Conservation (phyloP, 2,888 invertebrate genomes). For the Leptinotarsa tumamoca region DNA sequence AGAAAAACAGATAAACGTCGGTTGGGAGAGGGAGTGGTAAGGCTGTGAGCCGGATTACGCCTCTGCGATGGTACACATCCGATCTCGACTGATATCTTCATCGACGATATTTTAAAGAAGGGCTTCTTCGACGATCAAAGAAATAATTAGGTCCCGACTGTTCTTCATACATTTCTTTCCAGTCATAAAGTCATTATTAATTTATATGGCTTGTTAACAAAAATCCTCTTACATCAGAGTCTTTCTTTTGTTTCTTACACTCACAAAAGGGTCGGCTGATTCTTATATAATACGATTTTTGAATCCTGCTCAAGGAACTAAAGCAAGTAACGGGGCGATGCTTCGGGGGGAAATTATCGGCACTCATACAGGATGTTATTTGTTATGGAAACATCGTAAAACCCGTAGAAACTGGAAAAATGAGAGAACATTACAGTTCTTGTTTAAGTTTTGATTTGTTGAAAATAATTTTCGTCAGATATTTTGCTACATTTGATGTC, state of each 20-base stretch:
- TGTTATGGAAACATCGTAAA: background rate
- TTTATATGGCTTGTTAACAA: slow-evolving; percentile 63
- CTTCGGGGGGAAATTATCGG: background rate
- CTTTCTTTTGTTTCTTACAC: slow-evolving; percentile 59
- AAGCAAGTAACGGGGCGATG: background rate
- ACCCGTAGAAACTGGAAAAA: too few relatives aligned
- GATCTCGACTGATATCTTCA: slow-evolving; percentile 53
- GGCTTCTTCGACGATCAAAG: slow-evolving; percentile 56
- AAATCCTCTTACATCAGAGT: slow-evolving; percentile 59
- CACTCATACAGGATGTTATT: background rate
- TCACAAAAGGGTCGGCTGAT: slow-evolving; percentile 32
- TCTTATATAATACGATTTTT: slow-evolving; percentile 35
- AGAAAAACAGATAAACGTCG: slow-evolving; percentile 58
- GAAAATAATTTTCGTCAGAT: too few relatives aligned
- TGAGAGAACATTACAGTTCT: too few relatives aligned
- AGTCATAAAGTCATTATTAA: slow-evolving; percentile 59
- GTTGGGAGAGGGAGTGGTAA: slow-evolving; percentile 53
- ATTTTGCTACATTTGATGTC: too few relatives aligned
- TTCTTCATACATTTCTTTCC: slow-evolving; percentile 52
- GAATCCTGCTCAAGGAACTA: slow-evolving; percentile 24
- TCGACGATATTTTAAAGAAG: slow-evolving; percentile 34
- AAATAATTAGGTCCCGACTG: slow-evolving; percentile 57
- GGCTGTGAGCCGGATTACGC: slow-evolving; percentile 58
- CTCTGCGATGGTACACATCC: slow-evolving; percentile 60
- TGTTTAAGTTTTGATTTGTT: too few relatives aligned